Conservation (phyloP, 2,113 vertebrate species). For the Chaenogobius annularis region DNA sequence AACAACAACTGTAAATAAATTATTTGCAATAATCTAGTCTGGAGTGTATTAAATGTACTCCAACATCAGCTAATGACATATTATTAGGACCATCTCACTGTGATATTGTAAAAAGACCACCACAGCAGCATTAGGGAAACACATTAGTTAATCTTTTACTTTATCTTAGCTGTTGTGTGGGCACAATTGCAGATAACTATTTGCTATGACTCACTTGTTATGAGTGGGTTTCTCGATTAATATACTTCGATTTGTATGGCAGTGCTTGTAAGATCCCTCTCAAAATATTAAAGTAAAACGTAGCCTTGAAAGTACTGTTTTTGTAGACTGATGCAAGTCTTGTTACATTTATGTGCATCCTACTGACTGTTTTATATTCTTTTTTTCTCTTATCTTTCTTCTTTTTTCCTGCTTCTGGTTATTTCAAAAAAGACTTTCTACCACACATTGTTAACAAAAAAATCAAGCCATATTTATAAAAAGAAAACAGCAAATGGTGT, state of each 20-base stretch:
- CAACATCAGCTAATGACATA: constrained; percentile 13
- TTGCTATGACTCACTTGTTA: constrained; percentile 41
- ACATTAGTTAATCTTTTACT: constrained; percentile 5
- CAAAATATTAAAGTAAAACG: constrained; percentile 5
- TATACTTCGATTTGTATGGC: constrained; percentile 30
- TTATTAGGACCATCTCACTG: constrained; percentile 22
- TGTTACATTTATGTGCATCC: constrained; percentile 28
- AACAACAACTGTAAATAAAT: constrained; percentile 13
- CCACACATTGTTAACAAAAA: constrained; percentile 15
- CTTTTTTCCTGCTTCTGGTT: constrained; percentile 19
- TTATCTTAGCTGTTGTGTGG: constrained; percentile 23
- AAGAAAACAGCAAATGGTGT: constrained; percentile 74
- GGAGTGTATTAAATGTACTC: neutral
- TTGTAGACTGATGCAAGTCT: constrained; percentile 10
- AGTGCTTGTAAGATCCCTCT: neutral
- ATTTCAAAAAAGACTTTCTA: constrained; percentile 1
- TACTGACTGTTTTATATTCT: constrained; percentile 39
- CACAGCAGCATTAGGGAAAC: constrained; percentile 1
- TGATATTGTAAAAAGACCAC: constrained; percentile 7
- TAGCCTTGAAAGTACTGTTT: neutral
- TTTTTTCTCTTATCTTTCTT: constrained; percentile 19
- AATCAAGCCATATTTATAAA: neutral
- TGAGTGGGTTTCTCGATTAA: constrained; percentile 48
- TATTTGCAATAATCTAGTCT: constrained; percentile 18
- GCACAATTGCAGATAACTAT: constrained; percentile 27